Evolutionary conservation across 2,797 vertebrate species (phyloP).

Genomic region (Intellagama lesueurii): DNA sequence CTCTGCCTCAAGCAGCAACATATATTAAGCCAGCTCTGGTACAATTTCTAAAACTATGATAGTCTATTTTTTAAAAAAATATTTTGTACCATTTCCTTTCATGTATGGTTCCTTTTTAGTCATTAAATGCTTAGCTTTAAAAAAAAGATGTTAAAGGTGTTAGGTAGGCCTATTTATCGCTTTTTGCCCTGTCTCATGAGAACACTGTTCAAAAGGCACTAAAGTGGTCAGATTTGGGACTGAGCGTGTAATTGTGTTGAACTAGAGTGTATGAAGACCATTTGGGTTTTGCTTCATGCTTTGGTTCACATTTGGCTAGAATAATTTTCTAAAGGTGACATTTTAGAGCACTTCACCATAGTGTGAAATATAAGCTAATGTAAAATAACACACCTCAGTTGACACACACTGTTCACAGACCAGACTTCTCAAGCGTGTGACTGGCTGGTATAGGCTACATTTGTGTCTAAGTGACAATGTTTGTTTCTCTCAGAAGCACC

Average conservation of each 20-base stretch:
- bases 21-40: neutral
- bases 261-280: neutral
- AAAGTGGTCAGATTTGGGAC: neutral
- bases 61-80: neutral
- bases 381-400: neutral
- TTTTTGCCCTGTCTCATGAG: neutral
- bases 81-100: neutral
- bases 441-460: neutral
- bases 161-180: neutral
- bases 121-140: neutral
- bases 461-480: slow-evolving; percentile 12
- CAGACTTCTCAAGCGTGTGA: slow-evolving; percentile 5
- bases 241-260: neutral
- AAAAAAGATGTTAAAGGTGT: neutral
- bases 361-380: slow-evolving; percentile 17
- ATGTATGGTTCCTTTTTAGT: neutral
- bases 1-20: neutral
- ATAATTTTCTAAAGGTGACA: neutral
- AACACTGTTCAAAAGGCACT: neutral
- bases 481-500: slow-evolving; percentile 5
- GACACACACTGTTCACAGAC: slow-evolving; percentile 8
- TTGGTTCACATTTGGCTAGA: neutral
- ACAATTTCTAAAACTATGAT: neutral
- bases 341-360: neutral
- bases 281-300: neutral